Base-by-base conservation (phyloP, 2,797 vertebrate species). In the Falco novaeseelandiae region DNA sequence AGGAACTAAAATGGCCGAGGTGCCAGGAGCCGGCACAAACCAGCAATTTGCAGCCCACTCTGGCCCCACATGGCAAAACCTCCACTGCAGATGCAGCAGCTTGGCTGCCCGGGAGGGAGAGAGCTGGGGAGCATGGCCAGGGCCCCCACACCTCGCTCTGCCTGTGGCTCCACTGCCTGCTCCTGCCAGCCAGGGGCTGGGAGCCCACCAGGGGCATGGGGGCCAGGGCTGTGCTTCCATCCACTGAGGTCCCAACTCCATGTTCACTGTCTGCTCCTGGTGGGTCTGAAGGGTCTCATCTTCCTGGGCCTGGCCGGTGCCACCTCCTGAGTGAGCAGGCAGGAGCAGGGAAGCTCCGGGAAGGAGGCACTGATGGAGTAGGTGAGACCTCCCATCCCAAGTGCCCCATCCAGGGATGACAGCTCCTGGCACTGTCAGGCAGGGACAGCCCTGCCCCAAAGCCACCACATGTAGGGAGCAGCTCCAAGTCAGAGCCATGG, bases 301-400 rank as follows among this genome's bases (percentile, higher is more conserved):
- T 22, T 89, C 51, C 51, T 83, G n/a, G 10, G 14, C 27, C 30
- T 59, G 51, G 32, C 22, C 2, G 3, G 52, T 51, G 38, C 17
- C 46, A 26, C 17, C 23, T 61, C 55, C 80, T 14, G 58, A 17
- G 32, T 44, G 48, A 72, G 36, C 16, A 32, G 1, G 11, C 1
- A 1, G 40, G 22, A 67, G 17, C 4, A 7, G 27, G 49, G 27
- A 63, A 72, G 27, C 40, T 38, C 40, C 22, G 22, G 27, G 49
- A 44, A 36, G 17, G 38, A 8, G 22, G 9, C 22, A 26, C 17
- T 3, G 0, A 14, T 27, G 22, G 14, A 72, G 14, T 0, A 0
- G 22, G 29, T 48, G 48, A 62, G 29, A 48, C 16, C 7, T 46
- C 16, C 17, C 29, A 7, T 44, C 57, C 38, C 48, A 10, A 36